phyloP scores from a whole-genome alignment of 2,797 vertebrate species.

The Syndactyla subalaris region DNA sequence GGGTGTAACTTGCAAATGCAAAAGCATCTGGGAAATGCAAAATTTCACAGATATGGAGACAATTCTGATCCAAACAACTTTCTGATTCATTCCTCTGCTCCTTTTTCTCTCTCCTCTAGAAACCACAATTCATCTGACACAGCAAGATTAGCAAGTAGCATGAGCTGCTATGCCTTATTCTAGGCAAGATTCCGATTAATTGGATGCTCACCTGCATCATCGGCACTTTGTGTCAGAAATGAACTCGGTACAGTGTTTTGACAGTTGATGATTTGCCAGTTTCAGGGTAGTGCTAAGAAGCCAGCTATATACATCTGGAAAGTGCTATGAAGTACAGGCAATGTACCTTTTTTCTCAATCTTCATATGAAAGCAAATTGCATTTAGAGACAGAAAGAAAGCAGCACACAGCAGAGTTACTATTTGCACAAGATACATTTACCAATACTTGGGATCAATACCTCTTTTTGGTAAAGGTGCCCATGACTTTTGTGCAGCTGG shows the following conservation, averaged over 20 bases:
- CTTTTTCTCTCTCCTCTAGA: neutral
- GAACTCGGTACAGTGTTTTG: neutral
- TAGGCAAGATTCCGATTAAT: neutral
- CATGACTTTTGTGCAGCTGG: slow-evolving; percentile 89
- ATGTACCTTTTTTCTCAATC: neutral
- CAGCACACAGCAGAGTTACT: neutral
- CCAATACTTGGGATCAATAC: slow-evolving; percentile 68
- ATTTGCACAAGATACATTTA: neutral
- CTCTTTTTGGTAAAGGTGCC: slow-evolving; percentile 96
- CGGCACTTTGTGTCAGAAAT: neutral
- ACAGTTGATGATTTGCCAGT: neutral
- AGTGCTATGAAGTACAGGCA: neutral
- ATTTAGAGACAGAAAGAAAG: neutral
- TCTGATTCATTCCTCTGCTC: neutral
- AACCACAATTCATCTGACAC: neutral
- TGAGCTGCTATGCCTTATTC: neutral
- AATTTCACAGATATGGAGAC: neutral
- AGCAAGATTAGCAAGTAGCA: neutral
- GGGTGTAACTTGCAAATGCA: neutral
- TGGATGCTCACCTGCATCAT: neutral
- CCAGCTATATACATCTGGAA: neutral
- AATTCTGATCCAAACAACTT: neutral
- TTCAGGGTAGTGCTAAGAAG: neutral
- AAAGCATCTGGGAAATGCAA: neutral
- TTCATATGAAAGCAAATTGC: neutral